Evolutionary conservation across 2,888 invertebrate genomes (phyloP).

Genomic region (Melanchra persicariae): DNA sequence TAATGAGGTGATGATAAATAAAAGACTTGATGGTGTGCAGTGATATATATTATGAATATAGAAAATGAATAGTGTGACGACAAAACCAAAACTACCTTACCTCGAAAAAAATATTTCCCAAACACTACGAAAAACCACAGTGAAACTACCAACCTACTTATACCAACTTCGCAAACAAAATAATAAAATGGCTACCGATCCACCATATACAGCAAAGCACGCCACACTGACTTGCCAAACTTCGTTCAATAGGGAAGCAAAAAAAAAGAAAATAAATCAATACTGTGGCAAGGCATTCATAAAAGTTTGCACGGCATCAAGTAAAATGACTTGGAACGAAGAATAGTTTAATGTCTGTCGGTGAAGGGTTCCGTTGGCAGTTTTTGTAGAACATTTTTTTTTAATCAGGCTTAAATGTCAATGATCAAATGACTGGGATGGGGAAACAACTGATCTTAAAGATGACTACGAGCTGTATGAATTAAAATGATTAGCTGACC

Average conservation of each 20-base stretch:
- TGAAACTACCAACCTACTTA: conserved; percentile 28
- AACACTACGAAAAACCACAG: conserved; percentile 13
- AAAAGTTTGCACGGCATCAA: conserved; percentile 81
- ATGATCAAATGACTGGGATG: background rate
- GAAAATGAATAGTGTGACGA: background rate
- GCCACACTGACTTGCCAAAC: conserved; percentile 75
- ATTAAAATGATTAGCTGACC: background rate
- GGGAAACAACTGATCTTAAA: background rate
- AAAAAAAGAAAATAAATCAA: conserved; percentile 78
- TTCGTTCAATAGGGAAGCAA: conserved; percentile 69
- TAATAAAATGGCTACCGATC: conserved; percentile 60
- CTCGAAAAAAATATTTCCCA: conserved; percentile 8
- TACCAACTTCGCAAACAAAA: conserved; percentile 49
- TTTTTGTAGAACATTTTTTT: conserved; percentile 12
- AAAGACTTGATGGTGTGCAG: background rate
- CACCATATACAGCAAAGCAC: conserved; percentile 73
- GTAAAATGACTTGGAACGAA: conserved; percentile 70
- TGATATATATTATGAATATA: background rate
- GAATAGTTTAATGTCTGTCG: conserved; percentile 42
- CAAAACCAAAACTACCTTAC: conserved; percentile 21
- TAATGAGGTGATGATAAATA: background rate
- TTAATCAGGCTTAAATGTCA: background rate
- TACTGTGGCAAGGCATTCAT: conserved; percentile 75
- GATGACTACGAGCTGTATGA: background rate
- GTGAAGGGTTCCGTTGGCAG: conserved; percentile 69